These are phyloP conservation scores for Notocelia uddmanniana DNA, from an alignment of 2,888 invertebrate species.

Conservation along the genomic window DNA sequence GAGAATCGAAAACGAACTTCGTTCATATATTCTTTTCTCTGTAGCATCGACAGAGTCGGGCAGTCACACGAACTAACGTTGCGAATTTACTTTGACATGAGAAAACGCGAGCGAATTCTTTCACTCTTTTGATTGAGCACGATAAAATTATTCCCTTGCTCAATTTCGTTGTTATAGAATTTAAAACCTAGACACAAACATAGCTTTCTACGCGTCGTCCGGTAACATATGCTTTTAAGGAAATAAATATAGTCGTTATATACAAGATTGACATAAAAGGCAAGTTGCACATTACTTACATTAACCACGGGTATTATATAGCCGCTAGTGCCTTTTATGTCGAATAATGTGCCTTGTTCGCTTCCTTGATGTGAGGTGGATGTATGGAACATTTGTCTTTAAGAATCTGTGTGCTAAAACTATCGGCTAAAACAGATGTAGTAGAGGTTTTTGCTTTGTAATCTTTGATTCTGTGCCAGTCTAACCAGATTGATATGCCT, in stretches of 20 bases:
- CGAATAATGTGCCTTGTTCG: conserved; percentile 42
- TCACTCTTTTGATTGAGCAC: no score
- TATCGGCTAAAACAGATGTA: no score
- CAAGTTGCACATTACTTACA: conserved; percentile 50
- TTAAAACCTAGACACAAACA: conserved; percentile 20
- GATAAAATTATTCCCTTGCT: neutral
- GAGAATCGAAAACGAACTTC: no score
- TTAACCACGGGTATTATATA: conserved; percentile 47
- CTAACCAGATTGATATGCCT: no score
- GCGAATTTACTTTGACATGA: no score
- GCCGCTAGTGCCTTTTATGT: conserved; percentile 47
- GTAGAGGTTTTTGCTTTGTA: neutral
- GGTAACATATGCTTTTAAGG: conserved; percentile 26
- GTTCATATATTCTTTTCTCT: no score
- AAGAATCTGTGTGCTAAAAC: conserved; percentile 14
- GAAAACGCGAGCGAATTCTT: no score
- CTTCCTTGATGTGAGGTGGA: conserved; percentile 52
- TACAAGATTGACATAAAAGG: conserved; percentile 48
- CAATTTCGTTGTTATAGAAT: neutral
- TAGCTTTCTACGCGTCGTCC: conserved; percentile 19
- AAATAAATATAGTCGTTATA: conserved; percentile 42
- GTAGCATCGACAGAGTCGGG: no score
- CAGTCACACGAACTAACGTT: no score
- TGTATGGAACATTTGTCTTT: conserved; percentile 16
- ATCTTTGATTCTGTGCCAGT: no score